Base-by-base conservation (phyloP, 2,113 vertebrate species). In the Amblyopsis rosae region DNA sequence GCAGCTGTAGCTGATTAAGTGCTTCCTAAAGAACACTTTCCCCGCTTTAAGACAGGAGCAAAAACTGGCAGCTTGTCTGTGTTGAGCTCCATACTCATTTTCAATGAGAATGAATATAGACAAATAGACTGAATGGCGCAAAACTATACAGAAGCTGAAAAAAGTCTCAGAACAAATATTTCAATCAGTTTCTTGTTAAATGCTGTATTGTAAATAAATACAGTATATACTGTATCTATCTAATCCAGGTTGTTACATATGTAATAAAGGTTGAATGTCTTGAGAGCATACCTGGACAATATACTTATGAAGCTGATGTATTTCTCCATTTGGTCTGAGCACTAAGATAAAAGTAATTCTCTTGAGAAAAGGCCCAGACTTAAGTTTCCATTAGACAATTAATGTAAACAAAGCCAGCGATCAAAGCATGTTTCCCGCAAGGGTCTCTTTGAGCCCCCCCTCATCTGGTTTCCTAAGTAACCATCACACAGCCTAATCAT, bases 1-100 rank as follows among this genome's bases (percentile, higher is more conserved):
- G 54, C 54, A 56, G 54, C 54, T 56, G 54, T 19, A 26, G n/a
- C 19, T 56, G 54, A 56, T 17, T 56, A 56, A 56, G 54, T 56
- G 54, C 54, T 16, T 56, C 11, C 7, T n/a, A 56, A 56, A 17
- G 17, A 11, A 8, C 54, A 56, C 54, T 56, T 9, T n/a, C n/a
- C 54, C 3, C 19, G 9, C 54, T 16, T 17, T n/a, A n/a, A 56
- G n/a, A 9, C 12, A 10, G 54, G n/a, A 56, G 16, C 11, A 19
- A 56, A 56, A 3, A 41, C 35, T 41, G 35, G 35, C 35, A 26
- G 26, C 26, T 26, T 26, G 26, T 26, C 26, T 26, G 26, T 26
- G 26, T 26, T 26, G 26, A 26, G 26, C 26, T 26, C 26, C 26
- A 41, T 41, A 41, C 35, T 26, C 2, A 41, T 41, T 41, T 41